Percentiles rank a stretch among this genome's conserved stretches.
Evolutionary conservation across 2,113 vertebrate species (phyloP).

Genomic region (Amphilophus citrinellus): DNA sequence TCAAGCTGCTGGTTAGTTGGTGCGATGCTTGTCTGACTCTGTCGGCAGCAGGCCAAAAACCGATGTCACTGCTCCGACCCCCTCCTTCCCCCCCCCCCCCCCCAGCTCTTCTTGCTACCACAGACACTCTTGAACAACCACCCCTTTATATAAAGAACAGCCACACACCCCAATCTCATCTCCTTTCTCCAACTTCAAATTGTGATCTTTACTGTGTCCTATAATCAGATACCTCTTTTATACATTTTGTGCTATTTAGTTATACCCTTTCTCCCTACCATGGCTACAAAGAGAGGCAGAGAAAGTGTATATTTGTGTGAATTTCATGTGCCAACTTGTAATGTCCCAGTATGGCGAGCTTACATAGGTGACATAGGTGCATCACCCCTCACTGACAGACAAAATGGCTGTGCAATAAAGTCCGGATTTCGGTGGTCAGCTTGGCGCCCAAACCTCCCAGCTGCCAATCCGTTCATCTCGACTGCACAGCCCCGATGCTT

Average conservation of each 20-base stretch:
- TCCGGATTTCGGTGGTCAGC: slow-evolving; percentile 65
- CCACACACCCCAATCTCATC: slow-evolving; percentile 14
- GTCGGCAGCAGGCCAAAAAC: slow-evolving; percentile 55
- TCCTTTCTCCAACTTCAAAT: slow-evolving; percentile 27
- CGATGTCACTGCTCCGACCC: slow-evolving; percentile 48
- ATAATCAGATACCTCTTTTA: slow-evolving; percentile 46
- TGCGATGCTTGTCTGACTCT: slow-evolving; percentile 60
- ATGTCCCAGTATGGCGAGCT: slow-evolving; percentile 38
- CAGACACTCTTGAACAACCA: slow-evolving; percentile 10
- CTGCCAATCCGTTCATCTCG: slow-evolving; percentile 55
- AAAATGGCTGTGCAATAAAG: slow-evolving; percentile 73
- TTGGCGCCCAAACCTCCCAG: slow-evolving; percentile 29
- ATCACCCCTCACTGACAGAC: slow-evolving; percentile 53
- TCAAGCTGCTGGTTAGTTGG: slow-evolving; percentile 53
- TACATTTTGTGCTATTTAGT: slow-evolving; percentile 12
- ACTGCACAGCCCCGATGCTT: slow-evolving; percentile 33
- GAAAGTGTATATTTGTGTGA: slow-evolving; percentile 34
- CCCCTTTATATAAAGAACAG: slow-evolving; percentile 46
- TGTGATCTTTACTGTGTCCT: slow-evolving; percentile 37
- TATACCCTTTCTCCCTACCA: background rate
- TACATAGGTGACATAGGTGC: slow-evolving; percentile 47
- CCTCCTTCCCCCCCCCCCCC: slow-evolving; percentile 1
- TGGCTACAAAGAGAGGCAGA: slow-evolving; percentile 23
- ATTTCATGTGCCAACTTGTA: slow-evolving; percentile 40
- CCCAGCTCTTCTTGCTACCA: background rate